phyloP scores from a whole-genome alignment of 2,797 vertebrate species.

The Nannoperca obscura region DNA sequence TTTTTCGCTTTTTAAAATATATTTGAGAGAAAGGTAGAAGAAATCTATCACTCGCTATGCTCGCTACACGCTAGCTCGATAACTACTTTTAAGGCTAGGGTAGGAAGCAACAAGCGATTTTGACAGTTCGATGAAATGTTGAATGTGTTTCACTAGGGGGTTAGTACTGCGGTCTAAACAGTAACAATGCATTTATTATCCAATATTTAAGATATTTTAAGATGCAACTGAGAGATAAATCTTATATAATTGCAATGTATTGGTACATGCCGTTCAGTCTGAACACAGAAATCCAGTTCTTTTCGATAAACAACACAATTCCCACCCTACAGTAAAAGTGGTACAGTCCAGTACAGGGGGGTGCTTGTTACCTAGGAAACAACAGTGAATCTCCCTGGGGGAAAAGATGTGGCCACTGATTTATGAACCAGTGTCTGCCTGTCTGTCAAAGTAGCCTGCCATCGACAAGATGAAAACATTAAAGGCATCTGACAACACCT shows the following conservation, averaged over 20 bases:
- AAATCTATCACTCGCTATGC: conserved; percentile 23
- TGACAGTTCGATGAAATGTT: conserved; percentile 81
- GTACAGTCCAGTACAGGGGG: conserved; percentile 69
- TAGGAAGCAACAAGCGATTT: conserved; percentile 86
- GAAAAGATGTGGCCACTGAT: conserved; percentile 77
- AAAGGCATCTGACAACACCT: conserved; percentile 19
- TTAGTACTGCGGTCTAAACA: not conserved
- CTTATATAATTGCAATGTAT: rapidly evolving
- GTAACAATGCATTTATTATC: not conserved
- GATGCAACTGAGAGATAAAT: rapidly evolving
- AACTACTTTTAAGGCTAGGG: conserved; percentile 82
- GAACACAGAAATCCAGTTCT: not conserved
- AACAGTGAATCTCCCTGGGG: conserved; percentile 80
- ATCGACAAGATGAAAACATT: conserved; percentile 37
- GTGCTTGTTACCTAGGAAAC: conserved; percentile 59
- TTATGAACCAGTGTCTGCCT: conserved; percentile 74
- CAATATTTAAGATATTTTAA: rapidly evolving
- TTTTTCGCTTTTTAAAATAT: conserved; percentile 40
- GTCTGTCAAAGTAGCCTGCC: conserved; percentile 61
- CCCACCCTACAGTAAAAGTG: conserved; percentile 63
- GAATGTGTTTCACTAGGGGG: conserved; percentile 42
- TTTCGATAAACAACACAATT: not conserved
- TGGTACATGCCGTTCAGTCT: rapidly evolving
- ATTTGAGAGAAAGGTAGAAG: conserved; percentile 28
- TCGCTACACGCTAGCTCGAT: conserved; percentile 72